Base-by-base conservation (phyloP, 2,888 invertebrate genomes). In the Lasioglossum oenotherae region DNA sequence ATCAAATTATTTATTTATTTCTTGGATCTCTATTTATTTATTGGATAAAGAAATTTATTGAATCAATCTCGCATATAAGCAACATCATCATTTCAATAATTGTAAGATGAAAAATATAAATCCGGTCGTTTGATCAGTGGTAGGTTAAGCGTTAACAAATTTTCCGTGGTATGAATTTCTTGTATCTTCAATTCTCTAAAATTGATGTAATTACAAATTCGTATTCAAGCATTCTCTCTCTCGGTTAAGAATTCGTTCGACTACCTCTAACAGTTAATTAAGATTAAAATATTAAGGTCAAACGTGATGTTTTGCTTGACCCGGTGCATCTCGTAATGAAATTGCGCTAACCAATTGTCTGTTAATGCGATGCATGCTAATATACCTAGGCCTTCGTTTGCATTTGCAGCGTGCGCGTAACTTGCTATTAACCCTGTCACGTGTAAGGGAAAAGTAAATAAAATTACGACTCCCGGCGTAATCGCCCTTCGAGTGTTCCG, bases 301-400 rank as follows among this genome's bases (percentile, higher is more conserved):
- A 23, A 69, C 38, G 35, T 19, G 67, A 23, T 35, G 38, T 38
- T 10, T 67, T 23, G 1, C 67, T 38, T 38, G 67, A 35, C 67
- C 67, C 38, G 19, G 35, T 35, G 67, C 38, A 10, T 35, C 38
- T 35, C 23, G 23, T 38, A 35, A 69, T 69, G 67, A 8, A 69
- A 35, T 69, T 35, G 23, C 67, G 19, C 38, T 35, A 69, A 69
- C 19, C 23, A 69, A 38, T 69, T 69, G 67, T 38, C 67, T 69
- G 67, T 35, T 69, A 69, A 69, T 69, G 35, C 88, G 88, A 86
- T 86, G 85, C 82, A 78, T 77, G 87, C 84, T 78, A 69, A 69
- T 69, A 69, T 38, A 69, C 38, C 10, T 35, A 69, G 35, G 35
- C 10, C 19, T 69, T 69, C 67, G 23, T 38, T 69, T 69, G 35